Base-by-base conservation (phyloP, 2,797 vertebrate species). In the Molothrus aeneus region DNA sequence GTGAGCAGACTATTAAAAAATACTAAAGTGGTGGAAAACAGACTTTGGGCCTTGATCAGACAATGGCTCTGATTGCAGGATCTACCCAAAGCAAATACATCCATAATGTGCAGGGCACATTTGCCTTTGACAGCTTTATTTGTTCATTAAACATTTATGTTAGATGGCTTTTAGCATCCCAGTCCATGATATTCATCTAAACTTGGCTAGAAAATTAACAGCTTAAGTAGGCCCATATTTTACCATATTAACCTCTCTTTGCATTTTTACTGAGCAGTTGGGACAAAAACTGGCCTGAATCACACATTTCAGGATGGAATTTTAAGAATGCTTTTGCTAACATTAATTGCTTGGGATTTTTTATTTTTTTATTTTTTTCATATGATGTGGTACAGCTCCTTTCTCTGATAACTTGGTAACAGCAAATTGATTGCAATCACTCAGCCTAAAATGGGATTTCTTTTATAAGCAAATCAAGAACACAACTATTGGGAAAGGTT, bases 111-210 rank as follows among this genome's bases (percentile, higher is more conserved):
- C 88, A 85, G 86, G 17, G 43, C 75, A 75, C 90, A 87, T 95
- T 94, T 97, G 85, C 69, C 42, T 94, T 40, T 79, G 87, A 81
- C 85, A 96, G 88, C 80, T 96, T 97, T 97, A 95, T 97, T 93
- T 92, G 74, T 86, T 95, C 94, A 97, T 97, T 95, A 97, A 97
- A 96, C 66, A 93, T 97, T 97, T 80, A 97, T 96, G 77, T 45
- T 57, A 29, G 51, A 91, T 43, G 57, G 88, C 88, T 94, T 94
- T 95, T 94, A 93, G 73, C 86, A 92, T 94, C 80, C 64, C 51
- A 43, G 51, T 48, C 81, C 86, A 84, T 60, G 86, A 38, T 90
- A 84, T 69, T 94, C 59, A 91, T 96, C 87, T 66, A 94, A 92
- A 95, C 83, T 63, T 86, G 74, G 80, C 70, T 95, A 84, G 60